Evolutionary conservation across 2,888 invertebrate genomes (phyloP).

Genomic region (Microdon myrmicae): DNA sequence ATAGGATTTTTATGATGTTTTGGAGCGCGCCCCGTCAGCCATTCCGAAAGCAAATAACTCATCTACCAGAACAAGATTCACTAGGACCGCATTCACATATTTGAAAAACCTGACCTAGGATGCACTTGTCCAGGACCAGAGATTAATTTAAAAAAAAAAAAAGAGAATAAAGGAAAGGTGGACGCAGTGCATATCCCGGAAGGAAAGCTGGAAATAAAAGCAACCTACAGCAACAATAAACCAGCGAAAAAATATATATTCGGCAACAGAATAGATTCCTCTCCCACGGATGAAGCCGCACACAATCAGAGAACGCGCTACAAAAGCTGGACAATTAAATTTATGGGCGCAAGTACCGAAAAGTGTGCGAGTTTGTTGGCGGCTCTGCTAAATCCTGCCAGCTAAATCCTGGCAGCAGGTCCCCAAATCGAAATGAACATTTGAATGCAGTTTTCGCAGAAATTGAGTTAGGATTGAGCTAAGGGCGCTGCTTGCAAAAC

Average conservation of each 20-base stretch:
- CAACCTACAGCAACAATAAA: constrained; percentile 3
- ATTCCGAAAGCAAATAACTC: constrained; percentile 43
- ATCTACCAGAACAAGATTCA: constrained; percentile 26
- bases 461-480: constrained; percentile 41
- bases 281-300: constrained; percentile 48
- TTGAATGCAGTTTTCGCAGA: constrained; percentile 49
- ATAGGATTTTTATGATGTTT: constrained; percentile 52
- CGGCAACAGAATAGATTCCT: constrained; percentile 39
- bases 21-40: constrained; percentile 21
- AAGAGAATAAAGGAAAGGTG: constrained; percentile 9
- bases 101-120: constrained; percentile 5
- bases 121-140: constrained; percentile 48
- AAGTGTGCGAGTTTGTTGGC: constrained; percentile 22
- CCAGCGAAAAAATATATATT: constrained; percentile 10
- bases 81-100: constrained; percentile 8
- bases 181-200: constrained; percentile 27
- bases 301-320: constrained; percentile 42
- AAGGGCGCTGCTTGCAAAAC: not conserved
- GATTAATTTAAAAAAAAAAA: constrained; percentile 48
- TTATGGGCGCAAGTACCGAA: constrained; percentile 41
- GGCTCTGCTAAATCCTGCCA: constrained; percentile 4
- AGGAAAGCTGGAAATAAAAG: constrained; percentile 24
- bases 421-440: constrained; percentile 44
- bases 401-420: constrained; percentile 27
- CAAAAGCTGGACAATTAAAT: constrained; percentile 52